Base-by-base conservation (phyloP, 1,140 invertebrate genomes). In the Cydia fagiglandana region DNA sequence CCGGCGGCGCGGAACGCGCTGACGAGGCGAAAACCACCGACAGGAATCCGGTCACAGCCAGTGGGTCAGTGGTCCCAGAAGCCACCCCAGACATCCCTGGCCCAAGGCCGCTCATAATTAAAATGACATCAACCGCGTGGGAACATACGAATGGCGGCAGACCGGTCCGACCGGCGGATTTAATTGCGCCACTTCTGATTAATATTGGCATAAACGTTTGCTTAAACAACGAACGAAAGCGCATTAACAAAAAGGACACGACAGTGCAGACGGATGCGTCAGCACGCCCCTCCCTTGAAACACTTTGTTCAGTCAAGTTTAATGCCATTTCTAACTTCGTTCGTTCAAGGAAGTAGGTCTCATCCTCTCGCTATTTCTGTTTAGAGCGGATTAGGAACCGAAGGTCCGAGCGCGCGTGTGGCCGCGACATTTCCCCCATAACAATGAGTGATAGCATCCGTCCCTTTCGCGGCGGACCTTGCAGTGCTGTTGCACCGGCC, bases 381-480 rank as follows among this genome's bases (percentile, higher is more conserved):
- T 84, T 81, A 83, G 80, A 87, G 76, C 80, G 81, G 83, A 91
- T 88, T 88, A 87, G 86, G 80, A 85, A 76, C 78, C 81, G 80
- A 84, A 85, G 82, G 79, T 83, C 87, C 83, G 78, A 75, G 64
- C 81, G 84, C 81, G 88, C 84, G 86, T 88, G 89, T 87, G 87
- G 86, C 85, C 87, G 87, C 86, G 88, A 91, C 88, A 86, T 87
- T 86, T 86, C 85, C 80, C 82, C 88, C 89, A 90, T 91, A 90
- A 89, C 90, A 89, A 92, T 91, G 86, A 91, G 90, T 90, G 88
- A 91, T 90, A 90, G 88, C 84, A 86, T 87, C 87, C 88, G 86
- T 90, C 88, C 84, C 89, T 89, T 85, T 90, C 89, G 84, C 88
- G 85, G 83, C 86, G 84, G 83, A 84, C 85, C 85, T 87, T 87